phyloP scores from a whole-genome alignment of 1,140 invertebrate species.

The Nymphalis io region DNA sequence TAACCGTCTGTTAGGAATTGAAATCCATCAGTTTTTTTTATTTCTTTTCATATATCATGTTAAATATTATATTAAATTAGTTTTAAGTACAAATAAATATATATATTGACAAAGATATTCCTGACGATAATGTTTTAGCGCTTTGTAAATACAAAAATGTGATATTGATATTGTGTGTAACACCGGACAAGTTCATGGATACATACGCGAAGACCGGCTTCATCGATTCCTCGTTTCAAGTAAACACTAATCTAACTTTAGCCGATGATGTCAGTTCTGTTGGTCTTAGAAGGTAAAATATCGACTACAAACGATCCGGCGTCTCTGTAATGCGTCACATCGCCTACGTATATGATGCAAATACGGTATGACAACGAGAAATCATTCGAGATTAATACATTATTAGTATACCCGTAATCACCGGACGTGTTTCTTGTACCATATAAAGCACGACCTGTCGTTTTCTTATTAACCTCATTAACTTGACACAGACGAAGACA shows the following conservation, averaged over 20 bases:
- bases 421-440: conserved; percentile 39
- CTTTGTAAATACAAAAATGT: conserved; percentile 5
- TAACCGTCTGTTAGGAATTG: too few species aligned
- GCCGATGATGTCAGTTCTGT: conserved; percentile 60
- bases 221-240: conserved; percentile 29
- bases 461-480: conserved; percentile 39
- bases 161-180: neutral
- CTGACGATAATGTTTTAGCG: neutral
- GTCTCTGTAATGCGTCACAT: conserved; percentile 52
- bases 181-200: conserved; percentile 28
- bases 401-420: conserved; percentile 48
- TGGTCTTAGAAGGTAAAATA: conserved; percentile 60
- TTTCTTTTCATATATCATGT: too few species aligned
- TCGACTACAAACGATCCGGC: conserved; percentile 44
- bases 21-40: too few species aligned
- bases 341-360: conserved; percentile 46
- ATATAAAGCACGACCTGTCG: conserved; percentile 33
- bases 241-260: conserved; percentile 54
- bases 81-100: too few species aligned
- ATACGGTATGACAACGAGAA: conserved; percentile 46
- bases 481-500: conserved; percentile 35
- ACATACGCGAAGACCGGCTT: conserved; percentile 8
- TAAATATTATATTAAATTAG: too few species aligned
- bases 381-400: conserved; percentile 47
- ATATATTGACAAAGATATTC: too few species aligned